These are phyloP conservation scores for Phocoena phocoena DNA, from an alignment of 2,113 vertebrate genomes.

Conservation along the genomic window DNA sequence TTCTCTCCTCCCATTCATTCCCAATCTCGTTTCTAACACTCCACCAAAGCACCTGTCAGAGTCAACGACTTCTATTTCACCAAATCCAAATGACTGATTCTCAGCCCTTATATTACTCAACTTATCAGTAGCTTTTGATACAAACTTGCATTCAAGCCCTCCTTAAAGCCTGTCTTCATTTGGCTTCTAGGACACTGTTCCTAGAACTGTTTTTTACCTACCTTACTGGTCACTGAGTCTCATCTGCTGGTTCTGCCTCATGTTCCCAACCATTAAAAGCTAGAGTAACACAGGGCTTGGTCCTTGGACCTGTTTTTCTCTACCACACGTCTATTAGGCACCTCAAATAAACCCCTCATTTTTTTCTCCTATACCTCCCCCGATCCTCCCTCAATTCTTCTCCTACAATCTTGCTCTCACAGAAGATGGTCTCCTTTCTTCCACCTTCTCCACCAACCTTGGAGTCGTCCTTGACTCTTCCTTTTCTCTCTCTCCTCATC, in stretches of 20 bases:
- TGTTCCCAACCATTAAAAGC: background rate
- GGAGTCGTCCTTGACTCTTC: background rate
- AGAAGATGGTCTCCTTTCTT: background rate
- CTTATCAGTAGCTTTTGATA: background rate
- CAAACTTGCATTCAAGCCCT: background rate
- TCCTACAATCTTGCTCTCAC: background rate
- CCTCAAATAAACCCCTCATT: background rate
- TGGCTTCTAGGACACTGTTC: background rate
- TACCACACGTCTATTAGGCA: background rate
- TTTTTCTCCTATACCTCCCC: background rate
- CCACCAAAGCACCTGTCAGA: background rate
- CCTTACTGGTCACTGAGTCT: background rate
- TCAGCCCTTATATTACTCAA: background rate
- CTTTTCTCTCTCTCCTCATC: background rate
- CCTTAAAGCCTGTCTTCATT: background rate
- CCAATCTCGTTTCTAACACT: background rate
- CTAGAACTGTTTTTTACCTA: accelerated
- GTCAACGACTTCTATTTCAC: background rate
- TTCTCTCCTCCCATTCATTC: background rate
- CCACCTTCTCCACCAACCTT: background rate
- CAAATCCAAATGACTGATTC: background rate
- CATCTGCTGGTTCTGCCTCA: background rate
- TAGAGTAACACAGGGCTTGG: background rate
- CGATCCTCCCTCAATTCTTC: background rate
- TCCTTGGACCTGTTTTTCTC: background rate